Evolutionary conservation across 2,113 vertebrate genomes (phyloP).

Genomic region (Toxostoma redivivum): DNA sequence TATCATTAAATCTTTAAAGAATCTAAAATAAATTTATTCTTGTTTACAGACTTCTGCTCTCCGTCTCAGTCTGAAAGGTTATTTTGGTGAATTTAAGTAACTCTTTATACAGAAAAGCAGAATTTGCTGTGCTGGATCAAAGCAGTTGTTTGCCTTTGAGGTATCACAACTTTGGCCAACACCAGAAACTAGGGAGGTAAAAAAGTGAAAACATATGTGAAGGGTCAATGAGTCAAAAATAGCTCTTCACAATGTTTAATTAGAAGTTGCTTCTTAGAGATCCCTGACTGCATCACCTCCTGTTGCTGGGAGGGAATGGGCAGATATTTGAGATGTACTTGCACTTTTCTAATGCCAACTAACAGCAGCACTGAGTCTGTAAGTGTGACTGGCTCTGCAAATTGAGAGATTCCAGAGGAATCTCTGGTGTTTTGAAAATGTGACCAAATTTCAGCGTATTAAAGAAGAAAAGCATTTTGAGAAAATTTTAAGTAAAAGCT

Average conservation of each 20-base stretch:
- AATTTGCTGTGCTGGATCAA: background rate
- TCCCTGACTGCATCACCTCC: background rate
- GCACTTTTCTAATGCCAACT: background rate
- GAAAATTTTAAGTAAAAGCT: background rate
- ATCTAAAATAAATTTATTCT: slow-evolving; percentile 86
- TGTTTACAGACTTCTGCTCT: slow-evolving; percentile 73
- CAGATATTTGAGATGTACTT: background rate
- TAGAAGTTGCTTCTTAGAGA: background rate
- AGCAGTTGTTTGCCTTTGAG: background rate
- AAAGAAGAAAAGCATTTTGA: background rate
- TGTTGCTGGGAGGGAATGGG: background rate
- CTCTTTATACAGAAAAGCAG: background rate
- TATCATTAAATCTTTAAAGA: slow-evolving; percentile 97
- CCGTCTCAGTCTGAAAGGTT: background rate
- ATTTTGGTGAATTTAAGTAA: background rate
- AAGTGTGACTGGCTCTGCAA: background rate
- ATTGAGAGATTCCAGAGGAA: background rate
- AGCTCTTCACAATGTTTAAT: background rate
- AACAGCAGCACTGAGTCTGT: background rate
- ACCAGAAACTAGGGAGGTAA: background rate
- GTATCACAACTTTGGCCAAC: background rate
- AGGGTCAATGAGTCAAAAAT: background rate
- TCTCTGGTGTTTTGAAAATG: background rate
- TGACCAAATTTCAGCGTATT: background rate
- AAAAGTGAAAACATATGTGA: background rate